These are phyloP conservation scores for Epizoanthus fatuus DNA, from an alignment of 92 coral and sea anemone genomes.

Conservation along the genomic window DNA sequence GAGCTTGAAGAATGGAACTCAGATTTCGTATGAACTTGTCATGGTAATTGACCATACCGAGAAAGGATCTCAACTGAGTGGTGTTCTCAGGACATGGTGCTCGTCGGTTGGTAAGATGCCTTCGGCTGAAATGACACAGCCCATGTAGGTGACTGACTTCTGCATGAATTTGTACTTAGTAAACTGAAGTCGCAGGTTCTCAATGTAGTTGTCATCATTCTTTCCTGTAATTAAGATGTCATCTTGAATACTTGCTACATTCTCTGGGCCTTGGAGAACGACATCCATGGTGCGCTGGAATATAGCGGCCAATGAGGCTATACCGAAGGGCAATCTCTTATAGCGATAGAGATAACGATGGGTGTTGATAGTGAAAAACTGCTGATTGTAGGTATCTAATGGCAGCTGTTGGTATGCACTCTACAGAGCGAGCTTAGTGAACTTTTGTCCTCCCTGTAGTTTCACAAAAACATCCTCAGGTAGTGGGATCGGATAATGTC, in stretches of 20 bases:
- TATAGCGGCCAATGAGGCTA: slow-evolving; percentile 41
- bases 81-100: slow-evolving; percentile 67
- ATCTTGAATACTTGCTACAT: slow-evolving; percentile 17
- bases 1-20: slow-evolving; percentile 59
- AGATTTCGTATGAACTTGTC: slow-evolving; percentile 65
- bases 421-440: slow-evolving; percentile 34
- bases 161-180: slow-evolving; percentile 70
- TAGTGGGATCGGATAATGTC: slow-evolving; percentile 42
- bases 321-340: slow-evolving; percentile 47
- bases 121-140: slow-evolving; percentile 54
- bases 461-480: slow-evolving; percentile 50
- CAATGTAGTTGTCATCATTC: slow-evolving; percentile 23
- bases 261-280: slow-evolving; percentile 33
- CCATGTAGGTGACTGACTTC: slow-evolving; percentile 65
- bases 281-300: slow-evolving; percentile 58
- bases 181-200: slow-evolving; percentile 50
- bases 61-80: slow-evolving; percentile 59
- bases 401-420: slow-evolving; percentile 65
- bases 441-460: slow-evolving; percentile 51
- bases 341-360: slow-evolving; percentile 29
- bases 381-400: slow-evolving; percentile 51
- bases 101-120: slow-evolving; percentile 65
- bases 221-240: not conserved
- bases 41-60: slow-evolving; percentile 68
- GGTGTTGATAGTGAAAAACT: slow-evolving; percentile 68